A percentile compares a stretch with the other conserved stretches of the same genome.
Conservation (phyloP, 2,888 invertebrate genomes). For the Tetheella fluctuosa region DNA sequence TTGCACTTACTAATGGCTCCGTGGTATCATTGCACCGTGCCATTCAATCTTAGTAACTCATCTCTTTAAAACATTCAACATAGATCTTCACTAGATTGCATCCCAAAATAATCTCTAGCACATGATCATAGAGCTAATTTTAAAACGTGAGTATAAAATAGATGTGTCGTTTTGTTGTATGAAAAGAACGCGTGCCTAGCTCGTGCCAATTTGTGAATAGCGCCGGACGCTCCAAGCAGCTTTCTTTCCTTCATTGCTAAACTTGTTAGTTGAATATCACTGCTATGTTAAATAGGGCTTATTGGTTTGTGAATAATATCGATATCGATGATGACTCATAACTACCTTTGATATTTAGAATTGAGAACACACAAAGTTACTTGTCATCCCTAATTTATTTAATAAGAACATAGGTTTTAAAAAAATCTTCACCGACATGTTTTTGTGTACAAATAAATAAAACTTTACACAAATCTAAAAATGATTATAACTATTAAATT, state of each 20-base stretch:
- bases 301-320: slow-evolving; percentile 52
- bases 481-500: no score
- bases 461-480: no score
- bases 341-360: neutral
- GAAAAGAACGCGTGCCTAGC: slow-evolving; percentile 72
- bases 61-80: slow-evolving; percentile 32
- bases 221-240: slow-evolving; percentile 78
- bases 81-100: slow-evolving; percentile 23
- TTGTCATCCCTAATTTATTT: neutral
- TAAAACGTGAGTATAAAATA: slow-evolving; percentile 25
- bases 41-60: slow-evolving; percentile 75
- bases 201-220: slow-evolving; percentile 83
- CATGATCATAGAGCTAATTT: slow-evolving; percentile 29
- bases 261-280: slow-evolving; percentile 80
- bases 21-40: slow-evolving; percentile 70
- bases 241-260: slow-evolving; percentile 81
- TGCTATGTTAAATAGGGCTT: slow-evolving; percentile 66
- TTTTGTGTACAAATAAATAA: no score
- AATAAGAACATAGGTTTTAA: no score
- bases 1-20: slow-evolving; percentile 69
- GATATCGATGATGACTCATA: slow-evolving; percentile 45
- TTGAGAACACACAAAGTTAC: neutral
- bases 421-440: no score
- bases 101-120: slow-evolving; percentile 31
- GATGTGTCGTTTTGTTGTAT: slow-evolving; percentile 43